A percentile compares a stretch with the other conserved stretches of the same genome.
Conservation (phyloP, 2,888 invertebrate species). For the Parelbella ahira region DNA sequence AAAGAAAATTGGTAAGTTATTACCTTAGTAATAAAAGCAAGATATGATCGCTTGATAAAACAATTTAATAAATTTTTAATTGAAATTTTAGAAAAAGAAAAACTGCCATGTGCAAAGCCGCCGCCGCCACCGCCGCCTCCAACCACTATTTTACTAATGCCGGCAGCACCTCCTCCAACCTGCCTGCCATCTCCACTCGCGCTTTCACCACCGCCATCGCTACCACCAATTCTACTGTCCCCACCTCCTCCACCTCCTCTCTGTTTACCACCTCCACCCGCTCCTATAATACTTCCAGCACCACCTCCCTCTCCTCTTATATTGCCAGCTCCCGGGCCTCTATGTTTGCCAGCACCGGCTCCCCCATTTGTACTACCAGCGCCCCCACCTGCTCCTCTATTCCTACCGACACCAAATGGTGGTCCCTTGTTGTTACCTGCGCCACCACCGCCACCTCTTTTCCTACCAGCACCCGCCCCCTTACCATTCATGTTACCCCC, state of each 20-base stretch:
- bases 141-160: constrained; percentile 57
- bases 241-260: constrained; percentile 27
- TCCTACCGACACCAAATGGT: constrained; percentile 33
- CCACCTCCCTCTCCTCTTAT: constrained; percentile 31
- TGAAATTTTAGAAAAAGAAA: constrained; percentile 34
- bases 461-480: constrained; percentile 31
- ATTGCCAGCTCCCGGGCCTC: constrained; percentile 32
- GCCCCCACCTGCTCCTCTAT: constrained; percentile 31
- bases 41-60: too few relatives aligned
- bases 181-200: constrained; percentile 36
- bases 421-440: constrained; percentile 31
- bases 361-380: constrained; percentile 25
- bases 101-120: constrained; percentile 32
- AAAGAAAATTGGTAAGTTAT: constrained; percentile 53
- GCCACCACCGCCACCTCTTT: constrained; percentile 29
- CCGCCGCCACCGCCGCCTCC: constrained; percentile 45
- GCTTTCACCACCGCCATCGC: constrained; percentile 38
- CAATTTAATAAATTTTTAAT: constrained; percentile 1
- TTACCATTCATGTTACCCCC: constrained; percentile 33
- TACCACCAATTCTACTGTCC: constrained; percentile 36
- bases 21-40: too few relatives aligned
- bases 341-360: constrained; percentile 29
- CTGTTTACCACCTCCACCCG: constrained; percentile 29
- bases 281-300: constrained; percentile 22
- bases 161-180: constrained; percentile 46